Base-by-base conservation (phyloP, 2,113 vertebrate species). In the Todiramphus saurophagus region DNA sequence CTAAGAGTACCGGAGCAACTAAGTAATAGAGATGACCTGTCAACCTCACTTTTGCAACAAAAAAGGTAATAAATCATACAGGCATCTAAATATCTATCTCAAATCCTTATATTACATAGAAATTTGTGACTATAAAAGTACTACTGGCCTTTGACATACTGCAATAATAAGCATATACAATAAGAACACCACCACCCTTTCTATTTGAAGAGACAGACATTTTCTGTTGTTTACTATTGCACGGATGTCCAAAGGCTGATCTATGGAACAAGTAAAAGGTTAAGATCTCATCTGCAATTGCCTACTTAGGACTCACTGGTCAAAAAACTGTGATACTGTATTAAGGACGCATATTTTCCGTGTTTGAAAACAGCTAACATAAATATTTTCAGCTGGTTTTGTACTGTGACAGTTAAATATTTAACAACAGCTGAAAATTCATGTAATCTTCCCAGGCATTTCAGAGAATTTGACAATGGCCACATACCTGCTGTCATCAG, bases 161-260 rank as follows among this genome's bases (percentile, higher is more conserved):
- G 86, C 77, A 96, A 58, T 64, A 73, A 58, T 30, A 85, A 87
- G 37, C 70, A 93, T 13, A 53, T 18, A 30, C 6, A 55, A 60
- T 1, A 74, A 58, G 1, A 77, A 59, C 10, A 35, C 63, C 37
- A 7, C 60, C 23, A 7, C 56, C n/a, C 53, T 76, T 50, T 62
- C 13, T n/a, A 72, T 46, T 41, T 75, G 68, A 67, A 84, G 30
- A 86, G 66, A 90, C 50, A 90, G 83, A 69, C 37, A 69, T 96
- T 89, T 91, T 94, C 66, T 96, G 25, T 69, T 79, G 37, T 67
- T 93, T 93, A 83, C 83, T 92, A 50, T 44, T 94, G 66, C 86
- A 91, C 4, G 37, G 37, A 59, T 82, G 81, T 41, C 39, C 66
- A 87, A 92, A 92, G 84, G 31, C 92, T 73, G 69, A 94, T 63